A percentile compares a stretch with the other conserved stretches of the same genome.
Evolutionary conservation across 2,797 vertebrate genomes (phyloP).

Genomic region (Microctenopoma steveboyesi): DNA sequence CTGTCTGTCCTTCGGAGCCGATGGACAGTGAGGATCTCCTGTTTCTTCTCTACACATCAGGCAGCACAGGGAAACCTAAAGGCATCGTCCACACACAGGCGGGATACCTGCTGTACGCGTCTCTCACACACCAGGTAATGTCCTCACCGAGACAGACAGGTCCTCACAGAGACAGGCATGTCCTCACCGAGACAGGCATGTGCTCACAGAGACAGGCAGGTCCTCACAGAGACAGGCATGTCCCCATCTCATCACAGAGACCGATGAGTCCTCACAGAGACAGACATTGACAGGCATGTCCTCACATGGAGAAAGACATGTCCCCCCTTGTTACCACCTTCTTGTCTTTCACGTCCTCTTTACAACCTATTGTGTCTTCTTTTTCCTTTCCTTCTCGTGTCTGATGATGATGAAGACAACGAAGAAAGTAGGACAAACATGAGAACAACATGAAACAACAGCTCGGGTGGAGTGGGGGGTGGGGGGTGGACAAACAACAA

Average conservation of each 20-base stretch:
- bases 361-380: neutral
- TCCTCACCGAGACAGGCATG: no score
- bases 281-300: no score
- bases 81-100: constrained; percentile 93
- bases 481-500: constrained; percentile 51
- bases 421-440: neutral
- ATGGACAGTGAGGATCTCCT: constrained; percentile 91
- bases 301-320: no score
- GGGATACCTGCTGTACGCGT: constrained; percentile 89
- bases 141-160: no score
- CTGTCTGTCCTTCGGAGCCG: constrained; percentile 83
- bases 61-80: constrained; percentile 93
- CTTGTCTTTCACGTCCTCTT: no score
- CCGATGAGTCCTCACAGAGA: no score
- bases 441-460: constrained; percentile 4
- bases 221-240: no score
- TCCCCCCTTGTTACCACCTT: no score
- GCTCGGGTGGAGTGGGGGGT: constrained; percentile 16
- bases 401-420: no score
- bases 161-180: neutral
- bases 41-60: constrained; percentile 94
- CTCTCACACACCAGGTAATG: constrained; percentile 91
- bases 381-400: no score
- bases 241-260: no score
- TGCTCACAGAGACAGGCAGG: no score